These are phyloP conservation scores for Scytalopus superciliaris DNA, from an alignment of 2,113 vertebrate genomes.

Conservation along the genomic window DNA sequence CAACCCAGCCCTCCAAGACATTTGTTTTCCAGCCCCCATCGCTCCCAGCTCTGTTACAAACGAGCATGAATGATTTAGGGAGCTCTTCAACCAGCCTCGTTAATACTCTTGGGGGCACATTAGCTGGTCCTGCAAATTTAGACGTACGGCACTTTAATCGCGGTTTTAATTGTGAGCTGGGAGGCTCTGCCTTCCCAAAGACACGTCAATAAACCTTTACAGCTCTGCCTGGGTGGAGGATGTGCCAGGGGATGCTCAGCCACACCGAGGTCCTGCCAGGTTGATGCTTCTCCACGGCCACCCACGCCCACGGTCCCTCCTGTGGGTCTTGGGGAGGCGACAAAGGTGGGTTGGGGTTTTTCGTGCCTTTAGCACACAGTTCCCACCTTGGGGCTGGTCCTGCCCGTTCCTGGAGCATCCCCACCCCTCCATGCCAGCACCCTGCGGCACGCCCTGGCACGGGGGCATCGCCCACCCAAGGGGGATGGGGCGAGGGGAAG, in stretches of 20 bases:
- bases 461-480: accelerated
- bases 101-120: conserved; percentile 14
- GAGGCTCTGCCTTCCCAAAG: not conserved
- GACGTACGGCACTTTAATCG: conserved; percentile 14
- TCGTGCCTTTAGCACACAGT: accelerated
- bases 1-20: not conserved
- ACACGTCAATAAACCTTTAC: not conserved
- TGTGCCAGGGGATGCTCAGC: not conserved
- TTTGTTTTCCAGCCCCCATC: not conserved
- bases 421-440: accelerated
- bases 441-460: accelerated
- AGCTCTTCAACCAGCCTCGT: not conserved
- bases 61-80: conserved; percentile 1
- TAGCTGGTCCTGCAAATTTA: conserved; percentile 11
- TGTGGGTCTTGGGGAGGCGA: not conserved
- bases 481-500: not conserved
- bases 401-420: not conserved
- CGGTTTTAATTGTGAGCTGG: conserved; percentile 5
- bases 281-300: not conserved
- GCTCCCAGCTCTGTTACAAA: not conserved
- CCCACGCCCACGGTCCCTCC: accelerated
- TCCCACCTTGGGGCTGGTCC: not conserved
- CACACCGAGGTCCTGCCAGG: accelerated
- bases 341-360: accelerated
- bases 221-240: not conserved